Conservation (phyloP, 2,113 vertebrate species). For the Oryzias celebensis region DNA sequence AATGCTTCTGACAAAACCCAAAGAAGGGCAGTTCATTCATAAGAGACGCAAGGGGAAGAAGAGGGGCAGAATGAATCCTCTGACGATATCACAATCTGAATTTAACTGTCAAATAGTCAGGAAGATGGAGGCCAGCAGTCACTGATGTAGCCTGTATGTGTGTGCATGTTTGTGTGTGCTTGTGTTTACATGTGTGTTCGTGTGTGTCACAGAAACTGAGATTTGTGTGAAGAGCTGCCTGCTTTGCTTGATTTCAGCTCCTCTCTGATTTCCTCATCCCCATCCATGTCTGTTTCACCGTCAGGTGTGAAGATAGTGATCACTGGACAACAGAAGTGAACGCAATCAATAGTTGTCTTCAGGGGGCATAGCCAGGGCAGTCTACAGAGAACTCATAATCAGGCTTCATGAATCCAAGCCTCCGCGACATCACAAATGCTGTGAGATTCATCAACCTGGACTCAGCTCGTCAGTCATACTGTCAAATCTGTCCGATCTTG, state of each 20-base stretch:
- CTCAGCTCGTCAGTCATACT: constrained; percentile 15
- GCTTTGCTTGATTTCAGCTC: constrained; percentile 30
- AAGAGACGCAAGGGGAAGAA: constrained; percentile 8
- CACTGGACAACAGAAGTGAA: constrained; percentile 25
- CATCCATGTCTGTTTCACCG: constrained; percentile 42
- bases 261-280: constrained; percentile 39
- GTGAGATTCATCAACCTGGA: constrained; percentile 30
- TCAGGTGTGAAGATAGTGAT: constrained; percentile 34
- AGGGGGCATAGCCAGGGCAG: constrained; percentile 1
- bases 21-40: constrained; percentile 24
- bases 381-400: constrained; percentile 47
- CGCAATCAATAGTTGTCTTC: constrained; percentile 61
- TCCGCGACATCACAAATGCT: constrained; percentile 31
- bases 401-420: constrained; percentile 24
- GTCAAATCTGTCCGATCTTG: constrained; percentile 29
- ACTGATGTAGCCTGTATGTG: constrained; percentile 9
- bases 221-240: constrained; percentile 25
- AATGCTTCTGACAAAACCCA: constrained; percentile 48
- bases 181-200: too few relatives aligned
- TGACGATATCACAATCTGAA: constrained; percentile 37
- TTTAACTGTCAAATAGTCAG: constrained; percentile 37
- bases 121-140: constrained; percentile 15
- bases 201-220: neutral
- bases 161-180: neutral
- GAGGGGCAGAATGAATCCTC: constrained; percentile 19